Base-by-base conservation (phyloP, 2,113 vertebrate species). In the Murina feae region DNA sequence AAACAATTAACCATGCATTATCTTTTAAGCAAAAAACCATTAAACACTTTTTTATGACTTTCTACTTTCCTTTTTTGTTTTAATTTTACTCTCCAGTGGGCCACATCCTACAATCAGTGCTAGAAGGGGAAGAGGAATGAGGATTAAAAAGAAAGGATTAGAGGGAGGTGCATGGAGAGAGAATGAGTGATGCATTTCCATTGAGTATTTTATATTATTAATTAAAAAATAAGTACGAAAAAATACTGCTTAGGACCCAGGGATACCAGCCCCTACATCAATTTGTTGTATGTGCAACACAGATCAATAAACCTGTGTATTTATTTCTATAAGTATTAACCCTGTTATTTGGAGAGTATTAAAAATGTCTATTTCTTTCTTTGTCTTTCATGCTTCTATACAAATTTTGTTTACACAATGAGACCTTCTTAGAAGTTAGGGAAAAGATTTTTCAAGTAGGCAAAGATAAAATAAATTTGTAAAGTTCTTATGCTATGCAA, bases 71-170 rank as follows among this genome's bases (percentile, higher is more conserved):
- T 96, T 95, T 96, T 97, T 97, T 97, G 96, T 97, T 97, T 97
- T 95, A 97, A 97, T 97, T 97, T 97, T 97, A 95, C 97, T 96
- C 95, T 97, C 97, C 92, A 96, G 39, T 97, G 97, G 92, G 92
- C 90, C 91, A 96, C 49, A 66, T 96, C 95, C 95, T 83, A 63
- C 92, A 95, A 89, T 93, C 92, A 97, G 96, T 66, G 63, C 94
- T 93, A 71, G 91, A 66, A 96, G 81, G 86, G 10, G 14, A 90
- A 92, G 84, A 94, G 42, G 9, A n/a, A 86, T 84, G n/a, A 85
- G 93, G 94, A 96, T 97, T 96, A 96, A 96, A 87, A 85, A 91
- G 91, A 92, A 93, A 90, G 94, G 93, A 96, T 95, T 96, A 97
- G 87, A 91, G 72, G 87, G 84, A 94, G 87, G 42, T 90, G 8